Base-by-base conservation (phyloP, 1,140 invertebrate species). In the Ditylenchus dipsaci region DNA sequence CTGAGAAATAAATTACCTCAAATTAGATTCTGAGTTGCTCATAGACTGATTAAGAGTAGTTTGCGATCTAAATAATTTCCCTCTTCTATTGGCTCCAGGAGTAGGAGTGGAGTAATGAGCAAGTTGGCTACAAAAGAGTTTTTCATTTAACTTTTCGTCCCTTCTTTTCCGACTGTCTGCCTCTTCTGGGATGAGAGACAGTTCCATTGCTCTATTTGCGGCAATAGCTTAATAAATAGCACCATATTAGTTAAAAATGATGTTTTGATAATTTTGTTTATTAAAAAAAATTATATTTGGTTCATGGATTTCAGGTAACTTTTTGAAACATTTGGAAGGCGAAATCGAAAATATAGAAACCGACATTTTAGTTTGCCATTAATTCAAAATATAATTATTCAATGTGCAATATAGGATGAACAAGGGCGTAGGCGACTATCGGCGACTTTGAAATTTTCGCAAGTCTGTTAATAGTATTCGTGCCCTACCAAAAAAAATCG, bases 221-320 rank as follows among this genome's bases (percentile, higher is more conserved):
- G 78, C 80, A 47, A 81, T 53, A 0, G 76, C 79, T 8, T 78
- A 81, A 19, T 78, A 79, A 15, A 81, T 26, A 80, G 80, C 5
- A 81, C 73, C 21, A 72, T 61, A 33, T 81, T 80, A 15, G 78
- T 56, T 72, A 78, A 62, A 58, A 76, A 69, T 0, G 19, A 11
- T 13, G 43, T 45, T n/a, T 13, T 45, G 11, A 45, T 45, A n/a
- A 45, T 11, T 45, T n/a, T 13, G 43, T 13, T 13, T 45, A 45
- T 45, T 45, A 13, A 45, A 13, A 13, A 11, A 13, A 45, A 45
- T 45, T 45, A 45, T 45, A 13, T 13, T 45, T n/a, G n/a, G n/a
- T n/a, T n/a, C n/a, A n/a, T n/a, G n/a, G n/a, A n/a, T n/a, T n/a
- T n/a, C n/a, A n/a, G n/a, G n/a, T n/a, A n/a, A n/a, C n/a, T n/a